Evolutionary conservation across 2,797 vertebrate genomes (phyloP).

Genomic region (Sandelia bainsii): DNA sequence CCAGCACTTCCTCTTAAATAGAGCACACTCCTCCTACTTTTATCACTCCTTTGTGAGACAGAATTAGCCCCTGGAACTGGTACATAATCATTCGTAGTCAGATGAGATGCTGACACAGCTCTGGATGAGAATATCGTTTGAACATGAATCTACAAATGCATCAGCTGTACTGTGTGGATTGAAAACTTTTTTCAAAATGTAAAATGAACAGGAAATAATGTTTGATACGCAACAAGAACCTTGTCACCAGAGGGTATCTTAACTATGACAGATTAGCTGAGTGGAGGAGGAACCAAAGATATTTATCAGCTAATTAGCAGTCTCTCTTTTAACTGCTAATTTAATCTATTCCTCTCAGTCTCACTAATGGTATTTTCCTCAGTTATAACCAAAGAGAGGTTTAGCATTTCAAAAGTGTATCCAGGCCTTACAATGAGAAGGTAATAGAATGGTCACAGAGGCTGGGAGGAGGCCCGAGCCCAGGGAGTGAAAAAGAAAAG

Average conservation of each 20-base stretch:
- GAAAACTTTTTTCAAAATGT: slow-evolving; percentile 3
- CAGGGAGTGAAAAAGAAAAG: slow-evolving; percentile 70
- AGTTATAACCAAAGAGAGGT: slow-evolving; percentile 78
- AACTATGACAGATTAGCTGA: slow-evolving; percentile 43
- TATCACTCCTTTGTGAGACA: slow-evolving; percentile 69
- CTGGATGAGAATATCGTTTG: slow-evolving; percentile 20
- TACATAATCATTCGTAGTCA: slow-evolving; percentile 20
- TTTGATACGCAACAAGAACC: slow-evolving; percentile 28
- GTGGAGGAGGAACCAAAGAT: slow-evolving; percentile 66
- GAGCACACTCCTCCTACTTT: slow-evolving; percentile 63
- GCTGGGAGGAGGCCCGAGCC: slow-evolving; percentile 77
- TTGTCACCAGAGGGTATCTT: slow-evolving; percentile 46
- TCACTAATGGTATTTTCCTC: slow-evolving; percentile 78
- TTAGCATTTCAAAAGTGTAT: slow-evolving; percentile 87
- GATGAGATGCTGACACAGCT: slow-evolving; percentile 65
- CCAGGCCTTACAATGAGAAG: slow-evolving; percentile 76
- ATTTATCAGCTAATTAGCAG: slow-evolving; percentile 87
- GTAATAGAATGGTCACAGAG: slow-evolving; percentile 82
- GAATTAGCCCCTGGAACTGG: slow-evolving; percentile 60
- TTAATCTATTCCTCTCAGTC: slow-evolving; percentile 80
- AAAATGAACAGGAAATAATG: slow-evolving; percentile 47
- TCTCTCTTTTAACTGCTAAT: slow-evolving; percentile 85
- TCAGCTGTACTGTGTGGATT: slow-evolving; percentile 1
- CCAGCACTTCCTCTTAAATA: slow-evolving; percentile 71
- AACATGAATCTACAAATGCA: slow-evolving; percentile 3